Base-by-base conservation (phyloP, 1,140 invertebrate species). In the Macrosteles quadrilineatus region DNA sequence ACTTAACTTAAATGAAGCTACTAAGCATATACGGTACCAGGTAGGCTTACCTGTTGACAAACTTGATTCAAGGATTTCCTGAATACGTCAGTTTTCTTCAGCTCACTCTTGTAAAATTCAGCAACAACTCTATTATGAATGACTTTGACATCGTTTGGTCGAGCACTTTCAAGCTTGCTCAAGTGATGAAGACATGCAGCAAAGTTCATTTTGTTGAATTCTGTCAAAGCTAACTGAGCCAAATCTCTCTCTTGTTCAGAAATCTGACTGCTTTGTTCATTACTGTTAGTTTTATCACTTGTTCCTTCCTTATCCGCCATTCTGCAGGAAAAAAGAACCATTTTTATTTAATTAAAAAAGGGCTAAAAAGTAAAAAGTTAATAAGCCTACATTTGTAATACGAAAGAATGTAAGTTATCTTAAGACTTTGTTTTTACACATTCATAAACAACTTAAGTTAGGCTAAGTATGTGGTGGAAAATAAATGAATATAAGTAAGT, bases 91-190 rank as follows among this genome's bases (percentile, higher is more conserved):
- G 88, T 86, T 72, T 92, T 90, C 66, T 86, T 90, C 69, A 89
- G 83, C 32, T 91, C 87, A 73, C 83, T 86, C 73, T 87, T 85
- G 76, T 88, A 90, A 79, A 88, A 93, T 70, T 92, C 89, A 0
- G 85, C 86, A 0, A 94, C 85, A 4, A 87, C 84, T 77, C 87
- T 87, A 76, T 94, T 94, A 73, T 91, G 89, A 0, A 85, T 78
- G 17, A 92, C 85, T 78, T 92, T 92, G 0, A 86, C 79, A 77
- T 92, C 90, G 40, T 83, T 84, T 1, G 85, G 83, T 29, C 85
- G 82, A 21, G 85, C 78, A 1, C 78, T 74, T 66, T 86, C 84
- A 21, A 93, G 76, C 76, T 88, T 86, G 31, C 82, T 83, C 45
- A 93, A 80, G 40, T 84, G 75, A 68, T 83, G 82, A 45, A 89